Conservation (phyloP, 2,113 vertebrate genomes). For the Piaya cayana region DNA sequence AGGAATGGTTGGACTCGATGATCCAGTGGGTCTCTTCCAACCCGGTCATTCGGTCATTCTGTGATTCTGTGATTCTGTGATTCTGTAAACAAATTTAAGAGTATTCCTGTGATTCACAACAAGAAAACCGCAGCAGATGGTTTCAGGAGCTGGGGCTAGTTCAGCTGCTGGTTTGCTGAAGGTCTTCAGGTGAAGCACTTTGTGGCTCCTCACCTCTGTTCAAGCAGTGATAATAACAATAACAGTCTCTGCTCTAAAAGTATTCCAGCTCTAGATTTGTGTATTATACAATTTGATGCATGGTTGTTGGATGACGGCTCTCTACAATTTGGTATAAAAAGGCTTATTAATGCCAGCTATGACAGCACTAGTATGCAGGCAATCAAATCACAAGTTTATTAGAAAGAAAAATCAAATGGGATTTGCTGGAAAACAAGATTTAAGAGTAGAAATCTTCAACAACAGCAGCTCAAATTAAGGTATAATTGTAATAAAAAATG, state of each 20-base stretch:
- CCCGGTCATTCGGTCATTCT: no score
- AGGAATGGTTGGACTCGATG: no score
- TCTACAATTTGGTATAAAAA: neutral
- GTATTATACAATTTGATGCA: neutral
- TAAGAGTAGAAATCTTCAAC: neutral
- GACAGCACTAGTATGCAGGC: neutral
- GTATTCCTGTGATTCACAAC: neutral
- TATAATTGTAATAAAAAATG: neutral
- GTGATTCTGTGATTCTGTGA: no score
- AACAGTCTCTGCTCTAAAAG: accelerated
- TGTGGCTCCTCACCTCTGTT: neutral
- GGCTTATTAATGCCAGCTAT: neutral
- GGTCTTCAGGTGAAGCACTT: neutral
- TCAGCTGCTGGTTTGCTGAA: neutral
- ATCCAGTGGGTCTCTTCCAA: no score
- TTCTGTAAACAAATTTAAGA: neutral
- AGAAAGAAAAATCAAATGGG: slow-evolving; percentile 5
- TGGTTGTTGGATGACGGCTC: neutral
- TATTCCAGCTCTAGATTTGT: neutral
- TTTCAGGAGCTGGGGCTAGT: neutral
- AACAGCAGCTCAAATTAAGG: neutral
- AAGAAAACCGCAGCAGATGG: neutral
- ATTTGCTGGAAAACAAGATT: slow-evolving; percentile 18
- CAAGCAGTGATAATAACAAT: neutral
- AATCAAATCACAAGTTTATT: neutral